Conservation (phyloP, 1,140 invertebrate species). For the Asobara japonica region DNA sequence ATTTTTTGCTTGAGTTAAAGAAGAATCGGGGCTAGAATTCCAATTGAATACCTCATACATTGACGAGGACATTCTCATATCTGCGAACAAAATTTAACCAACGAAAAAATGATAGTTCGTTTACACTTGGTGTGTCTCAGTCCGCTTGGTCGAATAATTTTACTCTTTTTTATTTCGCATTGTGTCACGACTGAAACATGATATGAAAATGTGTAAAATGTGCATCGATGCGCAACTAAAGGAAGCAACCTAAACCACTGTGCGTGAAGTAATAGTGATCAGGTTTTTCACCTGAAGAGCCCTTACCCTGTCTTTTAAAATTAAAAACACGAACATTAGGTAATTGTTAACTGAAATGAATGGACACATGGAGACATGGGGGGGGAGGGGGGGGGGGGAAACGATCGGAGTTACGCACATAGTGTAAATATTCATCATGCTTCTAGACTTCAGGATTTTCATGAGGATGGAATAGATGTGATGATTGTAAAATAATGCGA, state of each 20-base stretch:
- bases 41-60: constrained; percentile 83
- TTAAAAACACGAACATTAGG: not conserved
- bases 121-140: constrained; percentile 30
- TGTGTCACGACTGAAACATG: constrained; percentile 26
- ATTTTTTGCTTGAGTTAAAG: constrained; percentile 63
- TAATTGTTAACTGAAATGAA: not conserved
- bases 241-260: constrained; percentile 39
- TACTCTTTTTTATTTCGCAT: constrained; percentile 6
- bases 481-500: not conserved
- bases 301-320: not conserved
- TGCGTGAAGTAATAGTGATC: not conserved
- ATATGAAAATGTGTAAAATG: constrained; percentile 36
- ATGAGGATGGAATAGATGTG: not conserved
- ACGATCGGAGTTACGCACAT: not conserved
- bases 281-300: not conserved
- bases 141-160: not conserved
- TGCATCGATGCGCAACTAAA: constrained; percentile 43
- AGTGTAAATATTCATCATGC: constrained; percentile 22
- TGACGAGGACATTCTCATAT: constrained; percentile 76
- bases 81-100: constrained; percentile 67
- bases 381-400: not conserved
- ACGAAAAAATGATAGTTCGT: constrained; percentile 35
- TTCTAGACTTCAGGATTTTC: not conserved
- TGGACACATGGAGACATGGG: not conserved
- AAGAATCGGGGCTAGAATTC: constrained; percentile 67